Base-by-base conservation (phyloP, 2,797 vertebrate species). In the Gouania willdenowi region DNA sequence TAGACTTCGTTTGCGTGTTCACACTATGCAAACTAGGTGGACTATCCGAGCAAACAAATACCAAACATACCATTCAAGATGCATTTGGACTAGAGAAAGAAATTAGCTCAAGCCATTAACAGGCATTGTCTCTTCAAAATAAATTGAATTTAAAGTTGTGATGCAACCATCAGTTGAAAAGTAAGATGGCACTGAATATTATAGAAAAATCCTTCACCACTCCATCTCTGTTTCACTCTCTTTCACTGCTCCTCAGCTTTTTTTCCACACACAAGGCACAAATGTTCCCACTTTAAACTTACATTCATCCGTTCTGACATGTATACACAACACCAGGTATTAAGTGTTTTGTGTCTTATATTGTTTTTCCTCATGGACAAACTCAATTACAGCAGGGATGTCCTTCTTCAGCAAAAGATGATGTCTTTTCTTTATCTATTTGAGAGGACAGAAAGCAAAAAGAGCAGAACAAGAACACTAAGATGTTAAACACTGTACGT, bases 321-420 rank as follows among this genome's bases (percentile, higher is more conserved):
- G 77, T 87, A 81, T 82, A 87, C 82, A 86, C 86, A 87, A 87
- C 77, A 84, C 57, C 73, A 63, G 68, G 58, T 83, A 79, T 77
- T 76, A 75, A 61, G 58, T 69, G 66, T 82, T 81, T 77, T 74
- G 65, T 62, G 68, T 52, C 82, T 77, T 74, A 77, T 78, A 67
- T 83, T 83, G 79, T 76, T 84, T 85, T 86, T 84, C 81, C 83
- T 84, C 82, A 81, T 84, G 80, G 82, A 77, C 77, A 84, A 84
- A 79, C 77, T 77, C 75, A 60, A 87, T 87, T 83, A 81, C 39
- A 58, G 36, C 46, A 48, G 42, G 48, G 2, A 8, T 20, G 31
- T 58, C 58, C 66, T 48, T 71, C 45, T 52, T 56, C 32, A 41
- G 41, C 64, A 71, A 71, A 50, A n/a, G n/a, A n/a, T n/a, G n/a